Base-by-base conservation (phyloP, 1,140 invertebrate genomes). In the Coboldia fuscipes region DNA sequence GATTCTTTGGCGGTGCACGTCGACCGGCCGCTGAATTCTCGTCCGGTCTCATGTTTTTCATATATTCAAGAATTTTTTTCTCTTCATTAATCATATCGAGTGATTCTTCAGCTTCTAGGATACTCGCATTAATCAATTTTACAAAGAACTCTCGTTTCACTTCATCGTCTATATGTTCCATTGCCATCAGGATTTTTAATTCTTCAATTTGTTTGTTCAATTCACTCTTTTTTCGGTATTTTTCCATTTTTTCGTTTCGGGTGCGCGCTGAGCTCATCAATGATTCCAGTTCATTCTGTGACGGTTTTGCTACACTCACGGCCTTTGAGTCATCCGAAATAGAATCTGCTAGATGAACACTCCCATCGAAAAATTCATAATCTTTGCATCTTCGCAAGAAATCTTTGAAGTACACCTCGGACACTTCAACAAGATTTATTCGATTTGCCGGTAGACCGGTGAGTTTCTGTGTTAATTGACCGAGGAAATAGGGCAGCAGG, bases 331-430 rank as follows among this genome's bases (percentile, higher is more conserved):
- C n/a, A n/a, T n/a, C n/a, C n/a, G n/a, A n/a, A n/a, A n/a, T n/a
- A n/a, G 36, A 40, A 6, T 37, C 37, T 34, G 34, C 24, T 29
- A 27, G 26, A 16, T 14, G 28, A 33, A 16, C 17, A 15, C 23
- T 26, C 15, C 32, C 10, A 12, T 79, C 66, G 21, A 66, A 72
- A 15, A 88, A 53, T 24, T 67, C 72, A 56, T 88, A 89, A 39
- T 75, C 66, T 50, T 75, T 75, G 38, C 78, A 71, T 36, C 84
- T 65, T 45, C 74, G 66, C 21, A 90, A 50, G 46, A 80, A 89
- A 56, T 90, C 84, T 44, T 48, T 69, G 44, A 80, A 86, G 59
- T 90, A 92, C 29, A 83, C 65, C 51, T 84, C 73, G 12, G 78
- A 68, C 10, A 74, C 62, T 37, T 76, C 58, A 5, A 86, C 61